These are phyloP conservation scores for Oceanites oceanicus DNA, from an alignment of 2,113 vertebrate species.

Conservation along the genomic window DNA sequence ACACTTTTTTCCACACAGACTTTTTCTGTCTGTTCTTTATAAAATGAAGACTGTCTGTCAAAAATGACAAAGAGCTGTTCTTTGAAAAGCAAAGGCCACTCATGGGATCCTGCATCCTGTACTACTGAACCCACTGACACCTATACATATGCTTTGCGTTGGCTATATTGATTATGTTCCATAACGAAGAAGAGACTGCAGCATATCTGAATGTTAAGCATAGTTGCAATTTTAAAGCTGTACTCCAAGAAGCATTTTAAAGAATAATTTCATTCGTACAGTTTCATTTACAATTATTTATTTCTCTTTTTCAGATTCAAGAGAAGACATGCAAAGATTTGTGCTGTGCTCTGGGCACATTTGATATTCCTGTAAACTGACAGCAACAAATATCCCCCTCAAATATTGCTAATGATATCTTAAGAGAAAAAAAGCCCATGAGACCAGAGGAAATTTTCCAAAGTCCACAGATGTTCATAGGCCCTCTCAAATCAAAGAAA, in stretches of 20 bases:
- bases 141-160: not conserved
- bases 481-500: not conserved
- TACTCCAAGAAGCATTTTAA: not conserved
- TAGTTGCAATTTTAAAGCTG: not conserved
- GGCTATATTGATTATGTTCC: not conserved
- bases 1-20: not conserved
- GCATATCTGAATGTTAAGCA: not conserved
- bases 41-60: not conserved
- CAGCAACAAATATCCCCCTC: not conserved
- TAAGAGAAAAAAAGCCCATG: not conserved
- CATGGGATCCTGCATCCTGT: not conserved
- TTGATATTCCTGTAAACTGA: not conserved
- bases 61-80: not conserved
- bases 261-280: not conserved
- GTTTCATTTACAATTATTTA: not conserved
- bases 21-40: not conserved
- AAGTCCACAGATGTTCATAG: not conserved
- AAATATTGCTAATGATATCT: not conserved
- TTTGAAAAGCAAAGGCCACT: not conserved
- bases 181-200: rapidly evolving
- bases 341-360: not conserved
- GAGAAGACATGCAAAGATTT: not conserved
- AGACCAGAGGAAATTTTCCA: not conserved
- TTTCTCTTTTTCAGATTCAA: not conserved
- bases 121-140: not conserved